Conservation (phyloP, 2,797 vertebrate species). For the Dermochelys coriacea region DNA sequence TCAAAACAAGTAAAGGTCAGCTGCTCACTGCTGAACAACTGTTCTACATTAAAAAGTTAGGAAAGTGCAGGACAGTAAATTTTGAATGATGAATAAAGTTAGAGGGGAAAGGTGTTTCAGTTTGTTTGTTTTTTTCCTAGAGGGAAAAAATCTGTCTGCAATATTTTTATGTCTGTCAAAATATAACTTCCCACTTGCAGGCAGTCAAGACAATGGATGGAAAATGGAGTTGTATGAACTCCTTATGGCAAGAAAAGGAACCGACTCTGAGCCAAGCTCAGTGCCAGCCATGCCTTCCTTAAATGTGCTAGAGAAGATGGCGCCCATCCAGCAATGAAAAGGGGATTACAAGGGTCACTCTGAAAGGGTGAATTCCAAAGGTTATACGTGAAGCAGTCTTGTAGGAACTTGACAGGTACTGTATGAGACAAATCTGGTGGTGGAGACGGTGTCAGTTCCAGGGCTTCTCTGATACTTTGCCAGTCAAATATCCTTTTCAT, state of each 20-base stretch:
- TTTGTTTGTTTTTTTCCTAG: slow-evolving; percentile 70
- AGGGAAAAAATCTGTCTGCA: slow-evolving; percentile 20
- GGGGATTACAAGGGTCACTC: not conserved
- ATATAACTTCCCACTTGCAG: not conserved
- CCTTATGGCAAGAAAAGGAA: slow-evolving; percentile 46
- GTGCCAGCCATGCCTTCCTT: slow-evolving; percentile 54
- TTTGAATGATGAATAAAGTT: slow-evolving; percentile 56
- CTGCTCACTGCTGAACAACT: not conserved
- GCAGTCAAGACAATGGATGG: not conserved
- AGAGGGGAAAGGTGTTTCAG: slow-evolving; percentile 11
- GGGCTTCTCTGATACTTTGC: not conserved
- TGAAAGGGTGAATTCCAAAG: slow-evolving; percentile 42
- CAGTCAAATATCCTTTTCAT: slow-evolving; percentile 35
- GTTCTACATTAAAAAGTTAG: slow-evolving; percentile 52
- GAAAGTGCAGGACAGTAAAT: slow-evolving; percentile 42
- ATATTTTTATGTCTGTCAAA: slow-evolving; percentile 24
- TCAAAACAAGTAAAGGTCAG: not conserved
- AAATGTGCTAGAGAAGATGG: slow-evolving; percentile 23
- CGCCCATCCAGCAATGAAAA: not conserved
- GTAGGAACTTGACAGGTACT: slow-evolving; percentile 14
- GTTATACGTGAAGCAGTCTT: slow-evolving; percentile 12
- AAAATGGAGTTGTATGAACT: slow-evolving; percentile 10
- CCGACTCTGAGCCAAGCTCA: slow-evolving; percentile 43
- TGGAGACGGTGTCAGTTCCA: not conserved
- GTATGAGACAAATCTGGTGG: not conserved